phyloP scores from a whole-genome alignment of 92 coral and sea anemone genomes.

The Epizoanthus stellaris region DNA sequence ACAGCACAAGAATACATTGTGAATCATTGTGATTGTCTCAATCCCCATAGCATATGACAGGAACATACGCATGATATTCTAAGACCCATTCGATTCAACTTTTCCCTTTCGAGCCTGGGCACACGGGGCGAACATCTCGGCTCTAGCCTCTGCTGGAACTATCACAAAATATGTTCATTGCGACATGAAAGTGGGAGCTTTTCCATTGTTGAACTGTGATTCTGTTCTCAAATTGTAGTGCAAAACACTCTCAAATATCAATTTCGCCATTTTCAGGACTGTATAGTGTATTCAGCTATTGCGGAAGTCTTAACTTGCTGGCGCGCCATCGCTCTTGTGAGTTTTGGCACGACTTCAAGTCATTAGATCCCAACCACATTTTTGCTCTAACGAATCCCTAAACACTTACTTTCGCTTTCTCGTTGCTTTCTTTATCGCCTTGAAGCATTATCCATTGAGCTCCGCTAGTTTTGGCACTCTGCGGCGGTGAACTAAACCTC shows the following conservation, averaged over 20 bases:
- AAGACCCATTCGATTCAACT: no score
- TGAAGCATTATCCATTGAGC: slow-evolving; percentile 48
- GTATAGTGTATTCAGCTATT: not conserved
- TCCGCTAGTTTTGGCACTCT: slow-evolving; percentile 43
- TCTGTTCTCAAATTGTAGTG: not conserved
- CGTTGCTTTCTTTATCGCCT: slow-evolving; percentile 39
- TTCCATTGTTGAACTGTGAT: no score
- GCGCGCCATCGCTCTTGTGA: slow-evolving; percentile 7
- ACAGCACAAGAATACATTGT: not conserved
- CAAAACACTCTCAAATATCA: not conserved
- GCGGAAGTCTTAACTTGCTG: slow-evolving; percentile 42
- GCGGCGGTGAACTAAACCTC: slow-evolving; percentile 33
- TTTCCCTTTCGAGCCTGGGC: no score
- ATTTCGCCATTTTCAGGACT: not conserved
- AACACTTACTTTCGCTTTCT: slow-evolving; percentile 50
- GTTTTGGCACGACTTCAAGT: slow-evolving; percentile 11
- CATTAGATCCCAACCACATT: not conserved
- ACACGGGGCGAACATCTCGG: no score
- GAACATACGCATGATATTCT: no score
- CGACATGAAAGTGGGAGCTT: no score
- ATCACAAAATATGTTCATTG: no score
- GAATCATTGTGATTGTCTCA: not conserved
- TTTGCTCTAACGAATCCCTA: not conserved
- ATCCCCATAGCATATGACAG: not conserved
- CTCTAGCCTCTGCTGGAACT: no score